Evolutionary conservation across 2,113 vertebrate genomes (phyloP).

Genomic region (Aplodontia rufa): DNA sequence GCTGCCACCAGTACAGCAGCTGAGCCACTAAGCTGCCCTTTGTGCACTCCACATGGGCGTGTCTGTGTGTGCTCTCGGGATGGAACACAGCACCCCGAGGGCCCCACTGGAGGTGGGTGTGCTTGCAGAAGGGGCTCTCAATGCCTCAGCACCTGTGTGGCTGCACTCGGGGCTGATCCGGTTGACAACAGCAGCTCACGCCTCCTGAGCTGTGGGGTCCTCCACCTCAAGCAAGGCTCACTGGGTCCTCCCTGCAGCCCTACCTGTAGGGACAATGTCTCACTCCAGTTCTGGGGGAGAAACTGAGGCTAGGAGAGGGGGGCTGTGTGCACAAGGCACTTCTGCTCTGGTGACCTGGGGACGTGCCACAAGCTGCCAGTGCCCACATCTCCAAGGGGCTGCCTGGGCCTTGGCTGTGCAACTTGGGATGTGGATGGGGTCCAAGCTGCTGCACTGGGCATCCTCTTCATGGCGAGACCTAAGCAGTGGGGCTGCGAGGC

Average conservation of each 20-base stretch:
- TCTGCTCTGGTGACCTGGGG: accelerated
- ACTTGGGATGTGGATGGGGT: accelerated
- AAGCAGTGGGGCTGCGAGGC: background rate
- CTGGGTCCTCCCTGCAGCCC: background rate
- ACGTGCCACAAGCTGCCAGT: background rate
- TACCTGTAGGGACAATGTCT: accelerated
- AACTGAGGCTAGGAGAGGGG: background rate
- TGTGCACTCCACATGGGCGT: no score
- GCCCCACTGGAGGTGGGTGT: no score
- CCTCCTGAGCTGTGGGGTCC: accelerated
- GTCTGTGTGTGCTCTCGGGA: accelerated
- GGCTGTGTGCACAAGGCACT: accelerated
- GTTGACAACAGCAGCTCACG: accelerated
- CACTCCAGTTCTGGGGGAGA: background rate
- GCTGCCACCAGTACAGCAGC: accelerated
- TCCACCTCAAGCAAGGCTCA: accelerated
- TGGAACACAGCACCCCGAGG: background rate
- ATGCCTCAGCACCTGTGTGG: accelerated
- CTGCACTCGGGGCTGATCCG: background rate
- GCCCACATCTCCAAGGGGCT: accelerated
- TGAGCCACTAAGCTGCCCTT: background rate
- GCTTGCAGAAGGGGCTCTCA: no score
- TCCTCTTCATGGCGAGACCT: accelerated
- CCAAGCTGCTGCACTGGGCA: accelerated
- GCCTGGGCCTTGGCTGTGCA: background rate